Evolutionary conservation across 2,888 invertebrate genomes (phyloP).

Genomic region (Synergus gifuensis): DNA sequence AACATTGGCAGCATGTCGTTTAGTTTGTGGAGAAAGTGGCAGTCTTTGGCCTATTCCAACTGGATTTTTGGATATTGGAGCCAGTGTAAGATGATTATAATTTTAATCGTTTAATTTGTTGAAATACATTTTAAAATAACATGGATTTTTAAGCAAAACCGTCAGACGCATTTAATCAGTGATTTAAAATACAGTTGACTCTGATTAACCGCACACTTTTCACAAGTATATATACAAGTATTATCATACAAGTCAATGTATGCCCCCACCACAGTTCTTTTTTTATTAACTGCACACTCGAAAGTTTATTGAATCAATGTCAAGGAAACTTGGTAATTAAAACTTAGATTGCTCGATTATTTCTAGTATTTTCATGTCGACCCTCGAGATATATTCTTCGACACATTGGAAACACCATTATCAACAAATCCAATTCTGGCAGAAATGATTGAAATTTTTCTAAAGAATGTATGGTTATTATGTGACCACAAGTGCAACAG

Average conservation of each 20-base stretch:
- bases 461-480: slow-evolving; percentile 81
- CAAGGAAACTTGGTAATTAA: not conserved
- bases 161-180: too few species aligned
- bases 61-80: slow-evolving; percentile 54
- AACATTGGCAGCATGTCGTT: slow-evolving; percentile 64
- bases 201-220: too few species aligned
- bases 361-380: slow-evolving; percentile 65
- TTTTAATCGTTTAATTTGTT: too few species aligned
- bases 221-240: too few species aligned
- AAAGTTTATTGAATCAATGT: too few species aligned
- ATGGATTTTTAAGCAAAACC: too few species aligned
- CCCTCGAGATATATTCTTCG: slow-evolving; percentile 54
- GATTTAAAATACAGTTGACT: too few species aligned
- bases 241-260: too few species aligned
- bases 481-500: slow-evolving; percentile 80
- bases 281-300: too few species aligned
- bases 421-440: slow-evolving; percentile 78
- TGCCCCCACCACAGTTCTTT: too few species aligned
- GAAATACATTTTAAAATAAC: too few species aligned
- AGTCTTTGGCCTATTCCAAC: slow-evolving; percentile 69
- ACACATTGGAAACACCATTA: slow-evolving; percentile 62
- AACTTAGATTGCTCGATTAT: not conserved
- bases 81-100: slow-evolving; percentile 56
- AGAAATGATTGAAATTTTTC: slow-evolving; percentile 80
- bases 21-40: slow-evolving; percentile 62